Base-by-base conservation (phyloP, 2,888 invertebrate genomes). In the Drymonia ruficornis region DNA sequence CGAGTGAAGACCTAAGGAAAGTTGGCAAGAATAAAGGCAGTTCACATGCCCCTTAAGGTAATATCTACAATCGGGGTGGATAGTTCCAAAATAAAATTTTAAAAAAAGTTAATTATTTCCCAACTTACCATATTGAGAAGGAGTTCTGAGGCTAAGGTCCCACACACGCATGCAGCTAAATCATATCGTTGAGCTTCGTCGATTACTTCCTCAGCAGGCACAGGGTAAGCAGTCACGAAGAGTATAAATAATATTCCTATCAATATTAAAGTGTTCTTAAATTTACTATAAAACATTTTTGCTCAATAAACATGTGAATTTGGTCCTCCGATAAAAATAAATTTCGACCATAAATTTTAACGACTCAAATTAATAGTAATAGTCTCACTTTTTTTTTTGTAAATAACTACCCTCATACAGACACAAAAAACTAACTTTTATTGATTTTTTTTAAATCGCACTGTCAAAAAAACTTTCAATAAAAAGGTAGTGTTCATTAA, bases 141-240 rank as follows among this genome's bases (percentile, higher is more conserved):
- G 6, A n/a, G 1, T 4, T n/a, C 4, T 4, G n/a, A n/a, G 13
- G n/a, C 6, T 13, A n/a, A n/a, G n/a, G n/a, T n/a, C n/a, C n/a
- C 36, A 65, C 81, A 82, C 46, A 81, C 62, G 3, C 16, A 16
- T 2, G 16, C 0, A 4, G 70, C 71, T 28, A 81, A 53, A 42
- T 19, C 5, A 5, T 61, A 0, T 42, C 70, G 52, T 28, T 70
- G 67, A 13, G 18, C 38, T 19, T 60, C 31, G 34, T 58, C 49
- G 50, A 66, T 47, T n/a, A 61, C 34, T 40, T 48, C 49, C 15
- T 48, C n/a, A 45, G 3, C 28, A 45, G 28, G 28, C 6, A 44
- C 18, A 15, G 65, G 48, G 40, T n/a, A 56, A 19, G 53, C 66
- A 59, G 57, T 56, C 51, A 64, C 66, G 49, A 47, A 54, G 11